Conservation (phyloP, 1,140 invertebrate genomes). For the Trachymyrmex cornetzi region DNA sequence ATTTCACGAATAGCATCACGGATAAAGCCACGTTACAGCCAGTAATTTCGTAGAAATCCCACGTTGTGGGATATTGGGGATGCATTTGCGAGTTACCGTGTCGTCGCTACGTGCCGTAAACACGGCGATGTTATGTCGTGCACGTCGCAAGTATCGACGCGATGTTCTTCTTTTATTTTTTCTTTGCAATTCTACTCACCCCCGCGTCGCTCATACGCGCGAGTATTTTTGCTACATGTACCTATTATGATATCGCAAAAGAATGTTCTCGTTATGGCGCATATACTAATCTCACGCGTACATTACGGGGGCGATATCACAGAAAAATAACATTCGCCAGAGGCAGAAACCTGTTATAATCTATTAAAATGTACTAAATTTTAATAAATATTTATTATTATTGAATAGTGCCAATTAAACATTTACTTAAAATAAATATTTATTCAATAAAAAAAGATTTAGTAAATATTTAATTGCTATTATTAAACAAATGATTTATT, state of each 20-base stretch:
- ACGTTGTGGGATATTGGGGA: neutral
- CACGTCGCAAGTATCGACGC: slow-evolving; percentile 64
- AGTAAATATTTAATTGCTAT: too few species aligned
- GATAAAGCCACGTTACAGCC: slow-evolving; percentile 30
- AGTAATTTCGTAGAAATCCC: neutral
- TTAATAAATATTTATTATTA: too few species aligned
- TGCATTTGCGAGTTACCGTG: slow-evolving; percentile 67
- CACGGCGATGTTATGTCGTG: slow-evolving; percentile 71
- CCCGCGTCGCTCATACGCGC: slow-evolving; percentile 46
- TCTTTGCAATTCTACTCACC: slow-evolving; percentile 49
- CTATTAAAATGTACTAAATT: too few species aligned
- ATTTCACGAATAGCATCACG: slow-evolving; percentile 21
- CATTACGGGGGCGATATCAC: neutral
- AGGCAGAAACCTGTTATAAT: neutral
- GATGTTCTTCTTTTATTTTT: slow-evolving; percentile 39
- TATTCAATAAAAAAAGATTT: too few species aligned
- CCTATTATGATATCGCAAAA: neutral
- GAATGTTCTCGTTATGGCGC: slow-evolving; percentile 9
- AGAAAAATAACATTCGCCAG: neutral
- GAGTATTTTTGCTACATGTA: neutral
- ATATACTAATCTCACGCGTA: neutral
- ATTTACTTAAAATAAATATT: too few species aligned
- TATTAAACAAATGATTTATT: too few species aligned
- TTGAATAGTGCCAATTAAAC: too few species aligned
- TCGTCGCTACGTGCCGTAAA: slow-evolving; percentile 66